Evolutionary conservation across 2,888 invertebrate genomes (phyloP).

Genomic region (Patella ulyssiponensis): DNA sequence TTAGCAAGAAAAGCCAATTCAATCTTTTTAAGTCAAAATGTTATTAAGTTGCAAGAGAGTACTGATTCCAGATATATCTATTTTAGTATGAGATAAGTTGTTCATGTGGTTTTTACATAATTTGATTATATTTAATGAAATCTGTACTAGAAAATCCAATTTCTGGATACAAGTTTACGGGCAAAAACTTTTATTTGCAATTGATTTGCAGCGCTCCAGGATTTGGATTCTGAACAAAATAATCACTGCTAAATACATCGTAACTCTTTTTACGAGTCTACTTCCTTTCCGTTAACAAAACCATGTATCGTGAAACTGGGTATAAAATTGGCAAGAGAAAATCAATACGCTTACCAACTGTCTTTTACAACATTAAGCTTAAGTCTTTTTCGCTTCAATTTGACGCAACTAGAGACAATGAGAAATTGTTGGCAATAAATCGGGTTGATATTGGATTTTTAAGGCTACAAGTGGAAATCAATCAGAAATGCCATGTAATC

Average conservation of each 20-base stretch:
- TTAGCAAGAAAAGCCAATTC: no score
- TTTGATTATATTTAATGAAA: conserved; percentile 5
- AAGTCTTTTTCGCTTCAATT: not conserved
- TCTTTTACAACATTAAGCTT: not conserved
- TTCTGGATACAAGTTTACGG: not conserved
- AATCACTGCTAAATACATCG: conserved; percentile 3
- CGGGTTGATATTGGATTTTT: conserved; percentile 9
- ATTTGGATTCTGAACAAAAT: not conserved
- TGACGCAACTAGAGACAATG: not conserved
- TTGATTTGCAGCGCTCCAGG: not conserved
- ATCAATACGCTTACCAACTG: not conserved
- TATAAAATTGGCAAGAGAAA: not conserved
- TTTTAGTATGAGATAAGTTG: not conserved
- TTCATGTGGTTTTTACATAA: not conserved
- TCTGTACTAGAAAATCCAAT: not conserved
- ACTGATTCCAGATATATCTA: not conserved
- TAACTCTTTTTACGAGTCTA: conserved; percentile 2
- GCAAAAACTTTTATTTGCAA: not conserved
- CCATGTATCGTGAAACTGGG: not conserved
- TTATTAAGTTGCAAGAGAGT: not conserved
- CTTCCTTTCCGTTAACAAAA: not conserved
- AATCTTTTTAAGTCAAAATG: not conserved
- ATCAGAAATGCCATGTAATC: conserved; percentile 5
- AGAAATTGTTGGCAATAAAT: not conserved
- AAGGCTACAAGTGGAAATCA: not conserved